Base-by-base conservation (phyloP, 2,113 vertebrate genomes). In the Callocephalon fimbriatum region DNA sequence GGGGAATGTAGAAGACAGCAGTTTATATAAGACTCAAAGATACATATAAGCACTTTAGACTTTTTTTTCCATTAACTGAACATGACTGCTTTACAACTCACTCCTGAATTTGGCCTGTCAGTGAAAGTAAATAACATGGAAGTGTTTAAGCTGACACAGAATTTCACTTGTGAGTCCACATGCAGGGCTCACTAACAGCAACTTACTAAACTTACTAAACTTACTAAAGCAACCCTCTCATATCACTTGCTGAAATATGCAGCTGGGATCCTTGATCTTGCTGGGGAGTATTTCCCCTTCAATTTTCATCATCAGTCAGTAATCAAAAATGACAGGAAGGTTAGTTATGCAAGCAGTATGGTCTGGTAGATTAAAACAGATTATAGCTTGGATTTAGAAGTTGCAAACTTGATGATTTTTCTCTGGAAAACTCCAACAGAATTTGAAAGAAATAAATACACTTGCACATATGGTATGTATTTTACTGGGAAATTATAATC, bases 381-480 rank as follows among this genome's bases (percentile, higher is more conserved):
- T 94, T 88, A 77, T 38, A 93, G 19, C 17, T 31, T 79, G 25
- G 67, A 88, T 83, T 80, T 92, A 94, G 15, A 71, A 90, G 10
- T 53, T 37, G 73, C 18, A 79, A 71, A 67, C 8, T 66, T 71
- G 23, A 25, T 50, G n/a, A 77, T 16, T 77, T 92, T 91, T 62
- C 23, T 38, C 2, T 8, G 51, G 65, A 84, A 77, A 88, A 74
- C 17, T 32, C 20, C 35, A 68, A 26, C 4, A 47, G 20, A 63
- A 81, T 78, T 74, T 74, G 29, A 84, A 83, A 77, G 10, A 63
- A 80, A 53, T 32, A 63, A 80, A 53, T 35, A 35, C 4, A 31
- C 8, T 76, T 76, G 4, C 4, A 62, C 2, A 42, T 16, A 54
- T 75, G n/a, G 2, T 35, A 27, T 59, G 13, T 9, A 44, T 62